Base-by-base conservation (phyloP, 2,797 vertebrate species). In the Hippoglossus hippoglossus region DNA sequence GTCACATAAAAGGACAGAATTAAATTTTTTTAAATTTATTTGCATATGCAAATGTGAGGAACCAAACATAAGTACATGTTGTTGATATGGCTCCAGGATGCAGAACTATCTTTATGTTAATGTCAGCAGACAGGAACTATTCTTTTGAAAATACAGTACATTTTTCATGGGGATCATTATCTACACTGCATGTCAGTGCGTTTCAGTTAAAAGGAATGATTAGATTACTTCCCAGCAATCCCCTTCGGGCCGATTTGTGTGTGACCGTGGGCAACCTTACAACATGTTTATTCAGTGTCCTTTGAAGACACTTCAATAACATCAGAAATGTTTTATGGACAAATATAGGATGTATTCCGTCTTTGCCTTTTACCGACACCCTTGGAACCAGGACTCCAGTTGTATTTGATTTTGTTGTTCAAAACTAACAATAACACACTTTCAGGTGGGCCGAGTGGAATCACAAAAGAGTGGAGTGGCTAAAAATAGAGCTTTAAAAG, bases 151-250 rank as follows among this genome's bases (percentile, higher is more conserved):
- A 92, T 86, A 84, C 82, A 92, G 82, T 86, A 72, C 73, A 85
- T 92, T 89, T 91, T 93, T 86, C 89, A 92, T 85, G 90, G 90
- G 91, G 90, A 92, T 93, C 91, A 91, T 88, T 92, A 92, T 94
- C 89, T 89, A 83, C 89, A 89, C 84, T 88, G 82, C 87, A 82
- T 87, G 91, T 92, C 91, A 90, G 77, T 82, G 80, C 83, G 87
- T 87, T 80, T 85, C 86, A 82, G 75, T 89, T 90, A 82, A 89
- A 91, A 87, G 83, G 88, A 90, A 86, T 87, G 86, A 91, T 91
- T 88, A 90, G 89, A 92, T 91, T 87, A 90, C 87, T 89, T 91
- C 86, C 80, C 77, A 80, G 84, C 73, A 88, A 87, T 90, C 81
- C 89, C 87, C 89, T 90, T 81, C 81, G 71, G 90, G 86, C 63